These are phyloP conservation scores for Callionymus lyra DNA, from an alignment of 2,113 vertebrate species.

Conservation along the genomic window DNA sequence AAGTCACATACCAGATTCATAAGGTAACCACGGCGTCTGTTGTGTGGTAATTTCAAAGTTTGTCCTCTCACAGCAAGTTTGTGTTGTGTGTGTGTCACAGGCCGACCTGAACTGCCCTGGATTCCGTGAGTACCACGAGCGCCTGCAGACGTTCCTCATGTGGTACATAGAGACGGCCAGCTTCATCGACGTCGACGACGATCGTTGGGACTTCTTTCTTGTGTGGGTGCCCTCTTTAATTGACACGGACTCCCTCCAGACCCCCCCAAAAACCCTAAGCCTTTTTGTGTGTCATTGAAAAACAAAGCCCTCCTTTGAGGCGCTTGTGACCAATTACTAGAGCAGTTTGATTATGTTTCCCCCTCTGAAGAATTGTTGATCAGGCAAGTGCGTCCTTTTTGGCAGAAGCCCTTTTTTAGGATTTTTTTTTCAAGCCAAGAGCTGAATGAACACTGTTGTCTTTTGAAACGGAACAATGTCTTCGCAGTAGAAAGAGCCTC, in stretches of 20 bases:
- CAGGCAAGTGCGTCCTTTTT: constrained; percentile 90
- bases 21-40: constrained; percentile 72
- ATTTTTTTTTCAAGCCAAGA: constrained; percentile 79
- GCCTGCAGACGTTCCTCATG: constrained; percentile 98
- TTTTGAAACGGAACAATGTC: constrained; percentile 96
- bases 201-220: constrained; percentile 99
- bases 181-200: constrained; percentile 96
- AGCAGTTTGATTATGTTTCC: constrained; percentile 97
- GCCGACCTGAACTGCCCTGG: constrained; percentile 86
- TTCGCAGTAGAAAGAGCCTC: constrained; percentile 99
- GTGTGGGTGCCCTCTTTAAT: constrained; percentile 89
- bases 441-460: constrained; percentile 99
- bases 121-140: constrained; percentile 95
- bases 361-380: constrained; percentile 91
- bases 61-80: not conserved
- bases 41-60: too few species aligned
- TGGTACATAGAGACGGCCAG: constrained; percentile 99
- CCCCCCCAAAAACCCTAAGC: constrained; percentile 54
- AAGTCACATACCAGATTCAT: constrained; percentile 86
- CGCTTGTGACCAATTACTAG: constrained; percentile 87
- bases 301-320: constrained; percentile 81
- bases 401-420: constrained; percentile 78
- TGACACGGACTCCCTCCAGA: constrained; percentile 58
- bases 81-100: constrained; percentile 51
- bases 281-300: constrained; percentile 63